phyloP scores from a whole-genome alignment of 2,797 vertebrate genomes.

The Ibycter americanus region DNA sequence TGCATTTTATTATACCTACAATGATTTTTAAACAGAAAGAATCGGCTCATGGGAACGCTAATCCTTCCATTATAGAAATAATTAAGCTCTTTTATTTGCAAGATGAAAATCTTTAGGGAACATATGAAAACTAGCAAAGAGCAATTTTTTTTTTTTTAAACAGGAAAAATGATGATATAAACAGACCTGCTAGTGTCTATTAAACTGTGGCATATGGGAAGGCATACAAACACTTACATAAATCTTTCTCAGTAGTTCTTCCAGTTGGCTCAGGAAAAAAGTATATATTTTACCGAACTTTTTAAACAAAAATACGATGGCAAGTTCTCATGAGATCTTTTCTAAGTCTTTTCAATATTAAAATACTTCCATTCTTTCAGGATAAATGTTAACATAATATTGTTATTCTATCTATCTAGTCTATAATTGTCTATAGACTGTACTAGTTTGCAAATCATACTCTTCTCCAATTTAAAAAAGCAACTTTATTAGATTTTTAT shows the following conservation, averaged over 20 bases:
- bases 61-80: slow-evolving; percentile 73
- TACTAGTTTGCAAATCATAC: background rate
- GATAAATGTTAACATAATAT: background rate
- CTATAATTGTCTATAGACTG: background rate
- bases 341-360: background rate
- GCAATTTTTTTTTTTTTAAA: background rate
- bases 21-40: slow-evolving; percentile 67
- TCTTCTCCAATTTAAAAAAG: background rate
- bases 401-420: background rate
- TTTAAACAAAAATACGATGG: background rate
- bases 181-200: slow-evolving; percentile 34
- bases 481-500: background rate
- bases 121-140: slow-evolving; percentile 57
- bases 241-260: background rate
- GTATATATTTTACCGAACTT: background rate
- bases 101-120: slow-evolving; percentile 64
- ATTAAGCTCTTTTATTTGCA: slow-evolving; percentile 72
- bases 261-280: slow-evolving; percentile 14
- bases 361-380: background rate
- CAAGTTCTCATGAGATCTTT: background rate
- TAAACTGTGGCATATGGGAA: slow-evolving; percentile 46
- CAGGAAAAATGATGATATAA: background rate
- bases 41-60: slow-evolving; percentile 51
- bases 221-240: background rate
- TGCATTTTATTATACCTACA: slow-evolving; percentile 65